phyloP scores from a whole-genome alignment of 2,888 invertebrate genomes.

The Hirtodrosophila confusa region DNA sequence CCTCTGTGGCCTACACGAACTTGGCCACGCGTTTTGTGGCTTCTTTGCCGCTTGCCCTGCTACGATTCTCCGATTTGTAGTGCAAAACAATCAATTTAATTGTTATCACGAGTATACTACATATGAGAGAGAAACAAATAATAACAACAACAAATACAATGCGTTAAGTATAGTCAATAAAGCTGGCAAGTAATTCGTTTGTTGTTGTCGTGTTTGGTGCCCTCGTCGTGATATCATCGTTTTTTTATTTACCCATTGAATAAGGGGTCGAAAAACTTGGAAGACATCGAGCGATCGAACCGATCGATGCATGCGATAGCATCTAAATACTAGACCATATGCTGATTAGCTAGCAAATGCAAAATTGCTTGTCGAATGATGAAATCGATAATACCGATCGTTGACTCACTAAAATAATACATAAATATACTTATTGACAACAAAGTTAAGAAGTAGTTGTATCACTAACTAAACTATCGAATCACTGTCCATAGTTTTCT shows the following conservation, averaged over 20 bases:
- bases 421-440: too few species aligned
- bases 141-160: not conserved
- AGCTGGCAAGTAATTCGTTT: constrained; percentile 22
- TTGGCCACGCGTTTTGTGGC: too few species aligned
- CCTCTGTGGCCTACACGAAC: not conserved
- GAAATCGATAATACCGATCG: too few species aligned
- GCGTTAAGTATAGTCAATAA: constrained; percentile 43
- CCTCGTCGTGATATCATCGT: constrained; percentile 32
- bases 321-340: not conserved
- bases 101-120: constrained; percentile 43
- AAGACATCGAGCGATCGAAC: constrained; percentile 11
- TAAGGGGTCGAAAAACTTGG: constrained; percentile 10
- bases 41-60: constrained; percentile 1
- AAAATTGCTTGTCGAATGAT: too few species aligned
- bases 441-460: too few species aligned
- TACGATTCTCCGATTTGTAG: constrained; percentile 33
- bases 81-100: constrained; percentile 61
- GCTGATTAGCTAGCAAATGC: too few species aligned
- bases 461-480: too few species aligned
- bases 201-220: not conserved
- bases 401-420: too few species aligned
- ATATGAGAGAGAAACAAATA: constrained; percentile 2
- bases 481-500: too few species aligned
- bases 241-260: constrained; percentile 21
- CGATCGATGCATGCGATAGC: constrained; percentile 3